phyloP scores from a whole-genome alignment of 1,140 invertebrate species.

The Polypedilum vanderplanki region DNA sequence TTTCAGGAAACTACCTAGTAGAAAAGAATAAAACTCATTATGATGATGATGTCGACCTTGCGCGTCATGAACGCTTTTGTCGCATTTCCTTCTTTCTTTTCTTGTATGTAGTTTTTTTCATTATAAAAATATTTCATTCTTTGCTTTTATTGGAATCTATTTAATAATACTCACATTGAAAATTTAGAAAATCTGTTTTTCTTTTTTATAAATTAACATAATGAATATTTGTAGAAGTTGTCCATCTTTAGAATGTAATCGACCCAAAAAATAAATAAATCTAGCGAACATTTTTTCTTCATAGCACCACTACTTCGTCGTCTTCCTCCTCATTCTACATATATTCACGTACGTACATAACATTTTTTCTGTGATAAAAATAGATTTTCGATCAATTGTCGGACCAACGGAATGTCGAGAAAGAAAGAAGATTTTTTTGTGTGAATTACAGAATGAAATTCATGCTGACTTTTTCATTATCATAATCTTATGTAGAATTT shows the following conservation, averaged over 20 bases:
- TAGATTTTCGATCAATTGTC: slow-evolving; percentile 18
- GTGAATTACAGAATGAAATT: background rate
- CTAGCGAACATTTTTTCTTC: background rate
- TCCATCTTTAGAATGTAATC: background rate
- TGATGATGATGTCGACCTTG: background rate
- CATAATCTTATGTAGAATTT: background rate
- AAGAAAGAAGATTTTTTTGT: background rate
- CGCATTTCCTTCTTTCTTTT: slow-evolving; percentile 4
- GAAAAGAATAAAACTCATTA: background rate
- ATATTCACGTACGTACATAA: background rate
- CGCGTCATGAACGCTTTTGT: background rate
- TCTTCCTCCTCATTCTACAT: background rate
- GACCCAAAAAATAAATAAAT: background rate
- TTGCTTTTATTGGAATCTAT: background rate
- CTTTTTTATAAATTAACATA: no score
- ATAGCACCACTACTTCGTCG: no score
- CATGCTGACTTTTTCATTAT: background rate
- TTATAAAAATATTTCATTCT: background rate
- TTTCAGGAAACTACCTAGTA: no score
- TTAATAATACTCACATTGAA: background rate
- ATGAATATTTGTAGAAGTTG: background rate
- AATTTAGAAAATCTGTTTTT: background rate
- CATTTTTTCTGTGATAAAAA: background rate
- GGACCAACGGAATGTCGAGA: slow-evolving; percentile 15
- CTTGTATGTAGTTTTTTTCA: background rate